Percentiles rank a stretch among this genome's conserved stretches.
Evolutionary conservation across 2,797 vertebrate species (phyloP).

Genomic region (Fistularia commersonii): DNA sequence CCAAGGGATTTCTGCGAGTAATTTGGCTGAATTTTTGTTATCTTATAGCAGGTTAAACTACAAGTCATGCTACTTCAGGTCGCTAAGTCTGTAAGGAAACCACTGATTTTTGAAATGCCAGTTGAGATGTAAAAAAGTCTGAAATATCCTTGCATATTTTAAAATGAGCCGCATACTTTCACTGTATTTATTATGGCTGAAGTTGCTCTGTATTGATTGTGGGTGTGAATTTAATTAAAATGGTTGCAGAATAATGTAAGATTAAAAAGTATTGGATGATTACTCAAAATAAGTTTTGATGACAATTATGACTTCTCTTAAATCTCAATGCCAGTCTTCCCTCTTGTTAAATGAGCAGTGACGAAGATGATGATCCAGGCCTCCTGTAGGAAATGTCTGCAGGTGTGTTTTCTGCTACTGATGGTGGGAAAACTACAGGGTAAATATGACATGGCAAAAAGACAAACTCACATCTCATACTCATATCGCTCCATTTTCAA

Average conservation of each 20-base stretch:
- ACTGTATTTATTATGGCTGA: neutral
- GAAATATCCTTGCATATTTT: neutral
- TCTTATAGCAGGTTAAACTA: too few relatives aligned
- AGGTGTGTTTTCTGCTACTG: conserved; percentile 63
- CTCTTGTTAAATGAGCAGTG: conserved; percentile 41
- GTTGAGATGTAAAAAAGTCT: neutral
- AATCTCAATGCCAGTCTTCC: conserved; percentile 9
- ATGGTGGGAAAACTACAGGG: conserved; percentile 63
- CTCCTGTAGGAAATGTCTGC: conserved; percentile 55
- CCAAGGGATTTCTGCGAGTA: too few relatives aligned
- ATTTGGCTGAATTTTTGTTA: too few relatives aligned
- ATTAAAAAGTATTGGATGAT: too few relatives aligned
- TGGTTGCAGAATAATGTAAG: too few relatives aligned
- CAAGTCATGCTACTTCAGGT: too few relatives aligned
- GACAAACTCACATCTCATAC: neutral
- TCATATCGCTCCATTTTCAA: neutral
- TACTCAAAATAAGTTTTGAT: neutral
- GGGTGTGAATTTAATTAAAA: too few relatives aligned
- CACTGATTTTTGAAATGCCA: too few relatives aligned
- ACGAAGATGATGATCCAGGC: conserved; percentile 59
- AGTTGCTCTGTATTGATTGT: neutral
- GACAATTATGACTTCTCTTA: neutral
- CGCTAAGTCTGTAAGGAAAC: too few relatives aligned
- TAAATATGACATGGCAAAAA: conserved; percentile 32
- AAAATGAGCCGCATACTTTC: neutral